Percentiles rank a stretch among this genome's conserved stretches.
Conservation (phyloP, 2,888 invertebrate genomes). For the Drosophila phalerata region DNA sequence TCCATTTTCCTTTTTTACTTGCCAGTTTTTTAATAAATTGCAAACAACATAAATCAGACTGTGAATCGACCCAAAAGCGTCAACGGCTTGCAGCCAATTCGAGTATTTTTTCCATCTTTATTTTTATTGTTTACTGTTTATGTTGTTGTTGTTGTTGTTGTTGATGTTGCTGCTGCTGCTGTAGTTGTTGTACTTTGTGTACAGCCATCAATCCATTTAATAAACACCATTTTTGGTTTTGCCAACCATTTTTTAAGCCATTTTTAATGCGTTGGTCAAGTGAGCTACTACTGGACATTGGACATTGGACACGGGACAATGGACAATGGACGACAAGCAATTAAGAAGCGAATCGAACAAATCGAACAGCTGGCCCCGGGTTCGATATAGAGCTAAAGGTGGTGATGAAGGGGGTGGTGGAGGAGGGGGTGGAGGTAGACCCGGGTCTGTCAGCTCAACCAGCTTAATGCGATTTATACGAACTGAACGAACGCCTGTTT, state of each 20-base stretch:
- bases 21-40: constrained; percentile 62
- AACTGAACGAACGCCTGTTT: constrained; percentile 66
- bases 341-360: constrained; percentile 73
- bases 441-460: constrained; percentile 54
- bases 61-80: constrained; percentile 43
- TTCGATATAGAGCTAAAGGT: background rate
- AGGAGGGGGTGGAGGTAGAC: background rate
- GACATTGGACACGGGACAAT: constrained; percentile 27
- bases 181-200: constrained; percentile 25
- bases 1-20: constrained; percentile 27
- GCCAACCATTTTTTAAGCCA: constrained; percentile 78
- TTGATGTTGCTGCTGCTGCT: background rate
- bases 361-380: constrained; percentile 67
- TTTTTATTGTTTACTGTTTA: constrained; percentile 25
- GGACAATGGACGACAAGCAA: constrained; percentile 52
- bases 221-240: constrained; percentile 84
- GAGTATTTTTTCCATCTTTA: constrained; percentile 38
- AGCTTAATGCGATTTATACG: constrained; percentile 80
- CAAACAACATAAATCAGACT: constrained; percentile 72
- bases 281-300: constrained; percentile 22
- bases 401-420: background rate
- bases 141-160: background rate
- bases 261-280: constrained; percentile 68
- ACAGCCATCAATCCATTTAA: constrained; percentile 76
- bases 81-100: constrained; percentile 56